These are phyloP conservation scores for Nymphicus hollandicus DNA, from an alignment of 2,113 vertebrate species.

Conservation along the genomic window DNA sequence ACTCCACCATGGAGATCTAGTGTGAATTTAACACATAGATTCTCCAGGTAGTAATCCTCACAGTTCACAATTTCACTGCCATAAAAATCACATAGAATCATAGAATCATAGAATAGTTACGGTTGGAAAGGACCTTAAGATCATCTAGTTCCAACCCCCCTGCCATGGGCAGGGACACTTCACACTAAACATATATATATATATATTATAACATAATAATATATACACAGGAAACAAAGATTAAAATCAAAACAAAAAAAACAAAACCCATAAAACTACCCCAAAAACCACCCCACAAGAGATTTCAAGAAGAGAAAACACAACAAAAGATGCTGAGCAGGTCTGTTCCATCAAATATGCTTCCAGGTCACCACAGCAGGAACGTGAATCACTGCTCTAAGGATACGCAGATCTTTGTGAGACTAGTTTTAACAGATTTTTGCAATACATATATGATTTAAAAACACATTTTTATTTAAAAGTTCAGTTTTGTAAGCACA, in stretches of 20 bases:
- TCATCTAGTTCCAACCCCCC: no score
- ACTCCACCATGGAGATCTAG: background rate
- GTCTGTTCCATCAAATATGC: background rate
- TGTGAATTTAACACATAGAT: background rate
- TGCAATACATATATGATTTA: slow-evolving; percentile 19
- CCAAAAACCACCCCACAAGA: background rate
- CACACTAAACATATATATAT: no score
- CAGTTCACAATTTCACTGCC: background rate
- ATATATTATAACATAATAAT: background rate
- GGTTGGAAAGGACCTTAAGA: no score
- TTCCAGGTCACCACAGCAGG: background rate
- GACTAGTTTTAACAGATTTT: slow-evolving; percentile 4
- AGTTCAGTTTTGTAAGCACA: slow-evolving; percentile 37
- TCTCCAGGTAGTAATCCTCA: background rate
- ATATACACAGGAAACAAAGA: background rate
- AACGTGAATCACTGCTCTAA: background rate
- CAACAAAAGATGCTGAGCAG: background rate
- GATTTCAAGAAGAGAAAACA: background rate
- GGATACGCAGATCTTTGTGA: background rate
- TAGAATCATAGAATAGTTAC: no score
- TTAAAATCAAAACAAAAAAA: background rate
- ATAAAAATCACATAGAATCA: background rate
- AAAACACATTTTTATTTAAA: slow-evolving; percentile 32
- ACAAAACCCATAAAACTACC: background rate
- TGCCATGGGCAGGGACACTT: no score